Evolutionary conservation across 2,113 vertebrate species (phyloP).

Genomic region (Elachura formosa): DNA sequence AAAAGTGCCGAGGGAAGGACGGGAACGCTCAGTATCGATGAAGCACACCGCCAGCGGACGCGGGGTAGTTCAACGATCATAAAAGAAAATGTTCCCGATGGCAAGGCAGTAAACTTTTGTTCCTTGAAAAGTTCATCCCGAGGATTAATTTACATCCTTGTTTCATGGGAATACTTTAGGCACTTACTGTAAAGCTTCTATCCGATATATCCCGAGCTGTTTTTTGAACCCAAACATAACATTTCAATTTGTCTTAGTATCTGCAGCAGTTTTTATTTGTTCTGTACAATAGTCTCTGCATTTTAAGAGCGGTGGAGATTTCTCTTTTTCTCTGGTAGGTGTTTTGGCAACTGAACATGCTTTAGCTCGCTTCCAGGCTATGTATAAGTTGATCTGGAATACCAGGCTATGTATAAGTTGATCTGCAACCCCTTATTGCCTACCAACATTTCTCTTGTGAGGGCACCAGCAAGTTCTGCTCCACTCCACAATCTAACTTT

Average conservation of each 20-base stretch:
- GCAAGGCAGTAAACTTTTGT: not conserved
- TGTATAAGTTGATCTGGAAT: not conserved
- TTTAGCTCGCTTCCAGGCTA: not conserved
- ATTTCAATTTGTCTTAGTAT: not conserved
- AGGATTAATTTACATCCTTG: not conserved
- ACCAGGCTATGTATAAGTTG: not conserved
- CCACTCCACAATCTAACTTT: not conserved
- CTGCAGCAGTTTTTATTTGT: not conserved
- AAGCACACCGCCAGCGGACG: not conserved
- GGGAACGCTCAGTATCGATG: not conserved
- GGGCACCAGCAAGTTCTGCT: not conserved
- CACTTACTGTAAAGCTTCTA: not conserved
- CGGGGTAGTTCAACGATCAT: rapidly evolving
- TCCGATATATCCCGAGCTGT: not conserved
- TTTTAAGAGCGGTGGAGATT: not conserved
- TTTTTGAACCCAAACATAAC: rapidly evolving
- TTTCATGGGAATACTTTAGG: not conserved
- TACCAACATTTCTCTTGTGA: not conserved
- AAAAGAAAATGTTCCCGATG: not conserved
- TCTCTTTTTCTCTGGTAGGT: not conserved
- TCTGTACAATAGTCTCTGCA: not conserved
- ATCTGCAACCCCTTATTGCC: not conserved
- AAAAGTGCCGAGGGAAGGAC: not conserved
- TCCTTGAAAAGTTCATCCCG: not conserved
- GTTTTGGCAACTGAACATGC: not conserved